Conservation (phyloP, 2,113 vertebrate species). For the Podarcis cretensis region DNA sequence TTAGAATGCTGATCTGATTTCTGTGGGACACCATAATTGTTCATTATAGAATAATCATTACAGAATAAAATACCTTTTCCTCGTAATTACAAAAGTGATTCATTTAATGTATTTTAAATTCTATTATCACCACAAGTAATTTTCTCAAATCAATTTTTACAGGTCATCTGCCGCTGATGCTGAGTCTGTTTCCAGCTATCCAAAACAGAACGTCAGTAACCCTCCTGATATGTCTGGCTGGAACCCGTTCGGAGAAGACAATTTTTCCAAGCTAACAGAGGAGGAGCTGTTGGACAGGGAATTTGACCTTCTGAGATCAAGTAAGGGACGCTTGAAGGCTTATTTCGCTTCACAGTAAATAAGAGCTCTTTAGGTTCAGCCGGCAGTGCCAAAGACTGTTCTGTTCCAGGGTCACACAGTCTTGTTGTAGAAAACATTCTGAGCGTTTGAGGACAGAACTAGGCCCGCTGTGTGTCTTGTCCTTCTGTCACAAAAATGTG, state of each 20-base stretch:
- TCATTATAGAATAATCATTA: not conserved
- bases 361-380: constrained; percentile 60
- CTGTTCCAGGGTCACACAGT: constrained; percentile 32
- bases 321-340: constrained; percentile 90
- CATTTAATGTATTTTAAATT: not conserved
- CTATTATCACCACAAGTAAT: not conserved
- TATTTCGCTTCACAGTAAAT: constrained; percentile 84
- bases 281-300: constrained; percentile 97
- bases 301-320: constrained; percentile 98
- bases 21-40: not conserved
- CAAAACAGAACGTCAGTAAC: constrained; percentile 82
- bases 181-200: constrained; percentile 73
- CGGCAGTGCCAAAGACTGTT: constrained; percentile 63
- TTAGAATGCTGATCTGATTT: not conserved
- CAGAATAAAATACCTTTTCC: not conserved
- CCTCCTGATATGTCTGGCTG: constrained; percentile 98
- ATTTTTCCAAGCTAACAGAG: constrained; percentile 95
- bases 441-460: constrained; percentile 74
- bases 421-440: constrained; percentile 71
- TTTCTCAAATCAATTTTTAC: constrained; percentile 19
- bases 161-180: constrained; percentile 78
- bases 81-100: not conserved
- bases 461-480: constrained; percentile 55
- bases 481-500: constrained; percentile 27
- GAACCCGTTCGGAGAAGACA: constrained; percentile 98